These are phyloP conservation scores for Poecilobothrus nobilitatus DNA, from an alignment of 2,888 invertebrate genomes.

Conservation along the genomic window DNA sequence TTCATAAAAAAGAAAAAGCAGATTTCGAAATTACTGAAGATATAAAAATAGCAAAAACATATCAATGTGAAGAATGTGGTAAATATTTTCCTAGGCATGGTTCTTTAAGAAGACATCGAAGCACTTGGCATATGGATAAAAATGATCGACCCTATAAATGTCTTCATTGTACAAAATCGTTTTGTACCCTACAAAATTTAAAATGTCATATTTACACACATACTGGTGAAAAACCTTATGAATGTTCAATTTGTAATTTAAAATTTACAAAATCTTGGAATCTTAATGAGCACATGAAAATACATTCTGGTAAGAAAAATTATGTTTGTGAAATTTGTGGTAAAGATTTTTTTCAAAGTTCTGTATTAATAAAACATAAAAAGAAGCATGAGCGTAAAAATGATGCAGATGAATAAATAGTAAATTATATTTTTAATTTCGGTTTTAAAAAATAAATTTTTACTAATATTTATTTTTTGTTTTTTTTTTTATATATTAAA, in stretches of 20 bases:
- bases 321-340: not conserved
- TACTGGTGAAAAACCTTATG: not conserved
- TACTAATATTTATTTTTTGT: too few relatives aligned
- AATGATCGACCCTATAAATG: conserved; percentile 56
- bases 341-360: too few relatives aligned
- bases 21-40: too few relatives aligned
- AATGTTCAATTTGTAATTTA: not conserved
- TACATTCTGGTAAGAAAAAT: not conserved
- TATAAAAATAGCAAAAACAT: not conserved
- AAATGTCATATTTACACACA: not conserved
- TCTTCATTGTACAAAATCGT: conserved; percentile 53
- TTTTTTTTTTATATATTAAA: too few relatives aligned
- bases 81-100: conserved; percentile 59
- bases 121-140: conserved; percentile 37
- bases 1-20: too few relatives aligned
- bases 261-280: not conserved
- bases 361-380: too few relatives aligned
- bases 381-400: too few relatives aligned
- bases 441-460: too few relatives aligned
- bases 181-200: conserved; percentile 29
- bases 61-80: conserved; percentile 46
- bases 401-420: too few relatives aligned
- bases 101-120: conserved; percentile 48
- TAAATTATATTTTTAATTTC: too few relatives aligned
- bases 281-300: not conserved